A percentile compares a stretch with the other conserved stretches of the same genome.
Evolutionary conservation across 2,113 vertebrate genomes (phyloP).

Genomic region (Labrus mixtus): DNA sequence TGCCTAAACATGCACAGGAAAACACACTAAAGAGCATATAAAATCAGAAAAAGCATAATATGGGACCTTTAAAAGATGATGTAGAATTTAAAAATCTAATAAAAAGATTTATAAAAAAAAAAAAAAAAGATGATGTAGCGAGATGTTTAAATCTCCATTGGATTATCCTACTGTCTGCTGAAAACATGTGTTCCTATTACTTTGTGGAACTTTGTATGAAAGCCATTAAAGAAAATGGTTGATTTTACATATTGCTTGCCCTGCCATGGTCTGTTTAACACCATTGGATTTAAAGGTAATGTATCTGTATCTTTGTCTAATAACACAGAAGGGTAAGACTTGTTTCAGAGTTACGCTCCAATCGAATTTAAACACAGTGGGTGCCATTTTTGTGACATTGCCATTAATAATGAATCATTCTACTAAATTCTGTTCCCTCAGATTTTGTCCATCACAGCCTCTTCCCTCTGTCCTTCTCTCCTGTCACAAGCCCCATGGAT

Average conservation of each 20-base stretch:
- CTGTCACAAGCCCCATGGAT: conserved; percentile 20
- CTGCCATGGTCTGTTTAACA: background rate
- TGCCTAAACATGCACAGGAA: no score
- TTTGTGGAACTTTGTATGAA: conserved; percentile 12
- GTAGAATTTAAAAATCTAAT: no score
- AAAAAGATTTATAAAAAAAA: no score
- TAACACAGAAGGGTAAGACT: background rate
- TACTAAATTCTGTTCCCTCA: background rate
- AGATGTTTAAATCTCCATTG: conserved; percentile 15
- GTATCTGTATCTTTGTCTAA: background rate
- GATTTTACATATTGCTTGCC: background rate
- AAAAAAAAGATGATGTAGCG: conserved; percentile 26
- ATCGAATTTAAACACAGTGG: background rate
- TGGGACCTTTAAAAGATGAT: no score
- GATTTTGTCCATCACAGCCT: conserved; percentile 1
- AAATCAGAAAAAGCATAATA: no score
- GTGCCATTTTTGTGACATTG: background rate
- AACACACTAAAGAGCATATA: no score
- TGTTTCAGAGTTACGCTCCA: background rate
- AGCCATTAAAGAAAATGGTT: background rate
- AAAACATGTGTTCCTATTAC: background rate
- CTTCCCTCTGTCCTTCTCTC: conserved; percentile 14
- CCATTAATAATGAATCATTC: background rate
- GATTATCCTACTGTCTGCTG: background rate
- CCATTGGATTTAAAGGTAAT: conserved; percentile 2